Conservation (phyloP, 2,888 invertebrate genomes). For the Rhagophthalmus giganteus region DNA sequence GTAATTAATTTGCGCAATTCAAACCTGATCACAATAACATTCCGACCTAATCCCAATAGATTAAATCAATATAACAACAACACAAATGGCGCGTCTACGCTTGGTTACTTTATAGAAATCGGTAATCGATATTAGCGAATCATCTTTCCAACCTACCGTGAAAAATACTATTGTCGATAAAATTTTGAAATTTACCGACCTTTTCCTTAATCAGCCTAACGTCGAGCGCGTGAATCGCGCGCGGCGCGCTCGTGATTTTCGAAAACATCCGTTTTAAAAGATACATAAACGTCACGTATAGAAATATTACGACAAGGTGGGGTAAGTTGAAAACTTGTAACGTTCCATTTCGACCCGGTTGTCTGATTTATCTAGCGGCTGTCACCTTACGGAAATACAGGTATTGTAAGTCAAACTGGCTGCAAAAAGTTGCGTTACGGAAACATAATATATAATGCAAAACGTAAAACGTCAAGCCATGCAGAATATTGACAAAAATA, state of each 20-base stretch:
- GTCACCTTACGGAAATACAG: slow-evolving; percentile 43
- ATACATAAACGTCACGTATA: slow-evolving; percentile 44
- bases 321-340: slow-evolving; percentile 43
- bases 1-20: too few species aligned
- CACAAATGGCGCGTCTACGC: too few species aligned
- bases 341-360: slow-evolving; percentile 48
- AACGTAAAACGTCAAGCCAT: slow-evolving; percentile 32
- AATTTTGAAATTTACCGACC: too few species aligned
- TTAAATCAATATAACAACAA: too few species aligned
- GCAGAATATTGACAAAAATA: slow-evolving; percentile 36
- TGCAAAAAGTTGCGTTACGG: slow-evolving; percentile 33
- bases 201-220: too few species aligned
- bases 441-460: slow-evolving; percentile 38
- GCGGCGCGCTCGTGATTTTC: slow-evolving; percentile 3
- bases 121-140: too few species aligned
- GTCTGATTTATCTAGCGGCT: slow-evolving; percentile 49
- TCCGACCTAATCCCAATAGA: too few species aligned
- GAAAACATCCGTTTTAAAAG: slow-evolving; percentile 43
- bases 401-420: slow-evolving; percentile 41
- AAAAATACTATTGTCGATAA: too few species aligned
- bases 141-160: too few species aligned
- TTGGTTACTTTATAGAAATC: too few species aligned
- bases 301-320: slow-evolving; percentile 43
- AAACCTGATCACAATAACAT: too few species aligned
- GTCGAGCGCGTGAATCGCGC: too few species aligned